Evolutionary conservation across 2,797 vertebrate species (phyloP), one percentile per base, ranked within the genome.

Genomic region (Siniperca undulata): DNA sequence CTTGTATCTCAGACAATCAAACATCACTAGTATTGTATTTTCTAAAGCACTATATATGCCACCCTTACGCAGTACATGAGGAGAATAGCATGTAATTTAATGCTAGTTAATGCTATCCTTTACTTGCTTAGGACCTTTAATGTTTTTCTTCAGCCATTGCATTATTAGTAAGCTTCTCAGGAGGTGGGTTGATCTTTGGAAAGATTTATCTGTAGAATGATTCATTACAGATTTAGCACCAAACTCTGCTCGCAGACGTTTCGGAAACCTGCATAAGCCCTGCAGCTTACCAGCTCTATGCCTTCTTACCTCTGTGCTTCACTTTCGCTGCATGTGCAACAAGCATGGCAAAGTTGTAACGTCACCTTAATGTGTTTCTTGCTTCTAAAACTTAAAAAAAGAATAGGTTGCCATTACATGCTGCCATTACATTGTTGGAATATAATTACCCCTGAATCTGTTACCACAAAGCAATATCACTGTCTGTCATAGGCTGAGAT

Each of bases 391-490:
- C 72, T 80, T 75, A 86, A 68, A 17, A 58, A 42, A 79, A 70
- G 52, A 86, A 86, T 87, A 88, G 81, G 69, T 92, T 91, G 90
- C 89, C 92, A 92, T 92, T 89, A 90, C 94, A 94, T 67, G 86
- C 88, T 92, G 88, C 88, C 93, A 91, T 91, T 40, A 86, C 94
- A 93, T 90, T 85, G 84, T 93, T 88, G 85, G 83, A 93, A 64
- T 90, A 85, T 75, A 91, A 77, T 73, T 84, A 86, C 82, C 90
- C 90, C 85, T 53, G 77, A 87, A 85, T 93, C 95, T 89, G 73
- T 96, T 95, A 92, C 95, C 93, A 93, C 95, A 85, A 94, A 95
- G 89, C 94, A 94, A 88, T 94, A 93, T 94, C 89, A 93, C 90
- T 92, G 84, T 93, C 88, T 90, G 85, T 92, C 80, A 85, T 82